These are phyloP conservation scores for Macroglossus sobrinus DNA, from an alignment of 2,113 vertebrate species.

Conservation along the genomic window DNA sequence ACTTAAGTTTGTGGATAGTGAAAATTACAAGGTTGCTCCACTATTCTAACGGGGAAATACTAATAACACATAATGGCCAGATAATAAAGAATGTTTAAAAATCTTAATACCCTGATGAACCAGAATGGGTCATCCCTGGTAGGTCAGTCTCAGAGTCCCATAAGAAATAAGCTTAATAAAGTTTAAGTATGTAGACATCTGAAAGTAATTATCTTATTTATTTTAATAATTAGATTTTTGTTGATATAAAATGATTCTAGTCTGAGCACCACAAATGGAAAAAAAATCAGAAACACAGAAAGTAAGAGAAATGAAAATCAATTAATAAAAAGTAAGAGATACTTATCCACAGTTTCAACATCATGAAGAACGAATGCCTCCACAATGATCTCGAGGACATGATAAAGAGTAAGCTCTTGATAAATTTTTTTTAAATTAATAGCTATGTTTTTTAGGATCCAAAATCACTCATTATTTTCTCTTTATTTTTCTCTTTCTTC, in stretches of 20 bases:
- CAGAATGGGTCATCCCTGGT: background rate
- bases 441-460: background rate
- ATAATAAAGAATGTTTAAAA: background rate
- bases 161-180: conserved; percentile 2
- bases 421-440: background rate
- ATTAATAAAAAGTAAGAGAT: background rate
- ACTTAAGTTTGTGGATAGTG: background rate
- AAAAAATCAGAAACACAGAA: background rate
- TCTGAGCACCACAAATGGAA: background rate
- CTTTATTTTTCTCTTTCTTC: background rate
- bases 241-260: background rate
- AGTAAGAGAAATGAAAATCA: background rate
- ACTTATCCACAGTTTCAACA: background rate
- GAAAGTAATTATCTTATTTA: background rate
- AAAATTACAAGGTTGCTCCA: background rate
- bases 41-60: background rate
- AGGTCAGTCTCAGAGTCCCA: background rate
- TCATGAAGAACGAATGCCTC: background rate
- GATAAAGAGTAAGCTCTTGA: background rate
- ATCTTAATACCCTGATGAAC: background rate
- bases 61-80: background rate
- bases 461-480: background rate
- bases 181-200: background rate
- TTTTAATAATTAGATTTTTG: background rate
- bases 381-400: background rate